Conservation (phyloP, 2,113 vertebrate species). For the Lagenorhynchus albirostris region DNA sequence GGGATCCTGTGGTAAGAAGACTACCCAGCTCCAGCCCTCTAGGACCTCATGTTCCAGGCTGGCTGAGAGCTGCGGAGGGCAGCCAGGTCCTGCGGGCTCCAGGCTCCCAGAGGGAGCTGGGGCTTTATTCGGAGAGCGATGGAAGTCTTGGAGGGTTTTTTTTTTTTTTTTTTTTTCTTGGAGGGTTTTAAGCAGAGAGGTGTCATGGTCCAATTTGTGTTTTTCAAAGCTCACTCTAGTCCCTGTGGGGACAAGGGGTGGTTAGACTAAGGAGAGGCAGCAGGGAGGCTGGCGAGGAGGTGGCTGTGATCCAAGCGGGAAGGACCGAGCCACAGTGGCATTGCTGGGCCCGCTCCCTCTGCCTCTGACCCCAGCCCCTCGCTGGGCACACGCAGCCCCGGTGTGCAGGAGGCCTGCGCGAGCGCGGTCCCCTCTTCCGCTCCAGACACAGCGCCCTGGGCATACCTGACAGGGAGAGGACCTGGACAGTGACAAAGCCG, state of each 20-base stretch:
- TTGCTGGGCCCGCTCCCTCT: not conserved
- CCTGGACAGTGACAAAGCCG: not conserved
- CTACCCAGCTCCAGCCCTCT: not conserved
- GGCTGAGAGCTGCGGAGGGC: not conserved
- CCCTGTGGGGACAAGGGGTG: not conserved
- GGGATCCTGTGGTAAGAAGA: not conserved
- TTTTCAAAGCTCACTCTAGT: not conserved
- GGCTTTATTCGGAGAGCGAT: not conserved
- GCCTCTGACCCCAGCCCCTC: not conserved
- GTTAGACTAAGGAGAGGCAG: not conserved
- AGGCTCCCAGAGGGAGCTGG: not conserved
- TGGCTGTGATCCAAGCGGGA: not conserved
- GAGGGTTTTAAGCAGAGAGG: not conserved
- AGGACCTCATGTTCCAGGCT: not conserved
- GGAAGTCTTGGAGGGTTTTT: not conserved
- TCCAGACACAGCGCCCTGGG: not conserved
- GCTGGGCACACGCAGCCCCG: rapidly evolving
- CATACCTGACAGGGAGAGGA: not conserved
- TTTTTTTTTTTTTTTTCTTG: no score
- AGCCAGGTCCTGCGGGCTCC: not conserved
- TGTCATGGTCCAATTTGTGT: not conserved
- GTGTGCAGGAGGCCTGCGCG: not conserved
- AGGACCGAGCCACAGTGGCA: not conserved
- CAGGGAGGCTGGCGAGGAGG: not conserved
- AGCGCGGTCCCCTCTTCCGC: not conserved